A percentile compares a stretch with the other conserved stretches of the same genome.
Evolutionary conservation across 2,888 invertebrate species (phyloP).

Genomic region (Apotomis capreana): DNA sequence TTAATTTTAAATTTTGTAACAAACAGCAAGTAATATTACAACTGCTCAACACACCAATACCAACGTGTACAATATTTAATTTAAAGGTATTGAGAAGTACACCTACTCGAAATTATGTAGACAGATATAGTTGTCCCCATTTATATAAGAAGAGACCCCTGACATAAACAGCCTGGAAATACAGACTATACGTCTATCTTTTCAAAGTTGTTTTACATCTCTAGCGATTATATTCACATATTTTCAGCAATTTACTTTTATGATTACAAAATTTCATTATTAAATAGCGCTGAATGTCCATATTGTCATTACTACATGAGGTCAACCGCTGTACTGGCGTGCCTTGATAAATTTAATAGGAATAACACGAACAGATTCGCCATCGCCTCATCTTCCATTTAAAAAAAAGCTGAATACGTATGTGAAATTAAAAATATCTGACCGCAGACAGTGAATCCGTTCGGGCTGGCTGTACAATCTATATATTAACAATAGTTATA

Average conservation of each 20-base stretch:
- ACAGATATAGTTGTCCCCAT: slow-evolving; percentile 41
- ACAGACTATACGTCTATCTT: slow-evolving; percentile 37
- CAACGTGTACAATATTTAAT: slow-evolving; percentile 52
- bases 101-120: slow-evolving; percentile 41
- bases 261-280: slow-evolving; percentile 66
- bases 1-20: slow-evolving; percentile 54
- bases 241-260: slow-evolving; percentile 60
- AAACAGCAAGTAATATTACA: slow-evolving; percentile 64
- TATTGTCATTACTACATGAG: slow-evolving; percentile 80
- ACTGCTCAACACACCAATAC: slow-evolving; percentile 63
- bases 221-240: slow-evolving; percentile 71
- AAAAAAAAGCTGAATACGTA: neutral
- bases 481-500: slow-evolving; percentile 58
- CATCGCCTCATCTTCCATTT: slow-evolving; percentile 30
- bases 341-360: slow-evolving; percentile 57
- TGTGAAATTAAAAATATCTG: neutral
- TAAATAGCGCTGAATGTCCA: slow-evolving; percentile 71
- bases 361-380: slow-evolving; percentile 62
- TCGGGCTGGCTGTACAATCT: slow-evolving; percentile 58
- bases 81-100: slow-evolving; percentile 42
- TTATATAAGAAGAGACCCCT: slow-evolving; percentile 41
- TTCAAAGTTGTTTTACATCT: slow-evolving; percentile 49
- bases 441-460: slow-evolving; percentile 57
- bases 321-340: slow-evolving; percentile 55
- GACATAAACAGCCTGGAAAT: slow-evolving; percentile 41